These are phyloP conservation scores for Reinhardtius hippoglossoides DNA, from an alignment of 2,113 vertebrate species.

Conservation along the genomic window DNA sequence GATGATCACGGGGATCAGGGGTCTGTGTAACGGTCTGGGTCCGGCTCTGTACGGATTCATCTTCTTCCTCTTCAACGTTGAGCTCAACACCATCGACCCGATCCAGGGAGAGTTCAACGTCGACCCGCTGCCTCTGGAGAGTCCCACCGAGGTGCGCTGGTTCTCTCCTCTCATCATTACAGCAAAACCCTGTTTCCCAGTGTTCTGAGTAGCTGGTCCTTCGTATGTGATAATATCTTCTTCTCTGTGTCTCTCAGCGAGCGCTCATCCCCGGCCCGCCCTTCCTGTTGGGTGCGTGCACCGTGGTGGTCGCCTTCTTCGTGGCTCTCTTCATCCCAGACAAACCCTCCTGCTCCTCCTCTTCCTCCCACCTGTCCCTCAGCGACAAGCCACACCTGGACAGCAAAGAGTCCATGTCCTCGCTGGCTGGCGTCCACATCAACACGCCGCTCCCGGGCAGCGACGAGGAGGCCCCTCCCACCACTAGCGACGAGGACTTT, in stretches of 20 bases:
- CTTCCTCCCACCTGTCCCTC: conserved; percentile 59
- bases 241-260: conserved; percentile 70
- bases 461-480: conserved; percentile 85
- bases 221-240: no score
- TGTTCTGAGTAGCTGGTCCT: no score
- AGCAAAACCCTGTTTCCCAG: no score
- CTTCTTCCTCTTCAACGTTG: conserved; percentile 95
- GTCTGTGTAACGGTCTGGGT: conserved; percentile 94
- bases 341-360: conserved; percentile 63
- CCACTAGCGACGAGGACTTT: conserved; percentile 86
- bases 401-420: conserved; percentile 84
- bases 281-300: conserved; percentile 92
- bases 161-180: not conserved
- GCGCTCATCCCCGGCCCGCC: conserved; percentile 90
- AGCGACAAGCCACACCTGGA: conserved; percentile 76
- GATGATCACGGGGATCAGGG: conserved; percentile 95
- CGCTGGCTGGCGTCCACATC: conserved; percentile 79
- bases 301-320: conserved; percentile 91
- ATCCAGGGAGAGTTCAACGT: conserved; percentile 80
- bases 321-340: conserved; percentile 96
- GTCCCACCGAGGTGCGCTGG: conserved; percentile 66
- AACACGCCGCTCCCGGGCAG: conserved; percentile 83
- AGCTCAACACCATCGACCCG: conserved; percentile 86
- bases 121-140: conserved; percentile 75
- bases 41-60: conserved; percentile 96